These are phyloP conservation scores for Sphaeridia pumilis DNA, from an alignment of 2,888 invertebrate species.

Conservation along the genomic window DNA sequence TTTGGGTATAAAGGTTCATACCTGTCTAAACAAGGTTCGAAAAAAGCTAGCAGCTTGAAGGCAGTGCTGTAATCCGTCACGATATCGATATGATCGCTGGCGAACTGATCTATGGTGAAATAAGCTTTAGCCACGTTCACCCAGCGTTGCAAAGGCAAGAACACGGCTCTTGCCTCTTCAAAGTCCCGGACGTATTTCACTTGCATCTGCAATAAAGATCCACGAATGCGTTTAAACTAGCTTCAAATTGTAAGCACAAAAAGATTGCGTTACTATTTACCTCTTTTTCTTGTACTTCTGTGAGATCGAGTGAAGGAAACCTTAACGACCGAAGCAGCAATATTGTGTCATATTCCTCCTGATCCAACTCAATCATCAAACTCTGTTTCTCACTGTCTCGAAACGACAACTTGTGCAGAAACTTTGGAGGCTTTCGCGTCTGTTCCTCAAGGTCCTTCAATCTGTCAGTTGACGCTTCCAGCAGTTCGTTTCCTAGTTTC, in stretches of 20 bases:
- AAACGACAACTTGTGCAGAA: conserved; percentile 23
- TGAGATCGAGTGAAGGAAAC: conserved; percentile 28
- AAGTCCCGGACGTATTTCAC: conserved; percentile 55
- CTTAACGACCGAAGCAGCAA: conserved; percentile 26
- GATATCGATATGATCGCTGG: conserved; percentile 76
- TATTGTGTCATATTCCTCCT: conserved; percentile 30
- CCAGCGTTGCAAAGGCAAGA: conserved; percentile 65
- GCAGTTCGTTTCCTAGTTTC: conserved; percentile 29
- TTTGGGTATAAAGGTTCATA: too few relatives aligned
- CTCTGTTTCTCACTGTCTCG: conserved; percentile 28
- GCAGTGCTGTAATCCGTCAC: conserved; percentile 61
- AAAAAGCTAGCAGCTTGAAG: conserved; percentile 67
- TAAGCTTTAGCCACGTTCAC: conserved; percentile 67
- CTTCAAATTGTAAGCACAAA: too few relatives aligned
- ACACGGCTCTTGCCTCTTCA: conserved; percentile 69
- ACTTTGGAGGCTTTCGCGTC: conserved; percentile 28
- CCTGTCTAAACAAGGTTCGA: conserved; percentile 65
- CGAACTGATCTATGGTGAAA: conserved; percentile 70
- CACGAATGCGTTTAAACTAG: neutral
- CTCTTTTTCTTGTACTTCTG: conserved; percentile 27
- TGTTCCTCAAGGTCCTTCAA: conserved; percentile 33
- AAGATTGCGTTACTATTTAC: too few relatives aligned
- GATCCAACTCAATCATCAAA: conserved; percentile 24
- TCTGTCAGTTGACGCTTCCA: conserved; percentile 32
- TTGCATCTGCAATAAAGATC: conserved; percentile 32